These are phyloP conservation scores for Drosophila funebris DNA, from an alignment of 1,140 invertebrate species.

Conservation along the genomic window DNA sequence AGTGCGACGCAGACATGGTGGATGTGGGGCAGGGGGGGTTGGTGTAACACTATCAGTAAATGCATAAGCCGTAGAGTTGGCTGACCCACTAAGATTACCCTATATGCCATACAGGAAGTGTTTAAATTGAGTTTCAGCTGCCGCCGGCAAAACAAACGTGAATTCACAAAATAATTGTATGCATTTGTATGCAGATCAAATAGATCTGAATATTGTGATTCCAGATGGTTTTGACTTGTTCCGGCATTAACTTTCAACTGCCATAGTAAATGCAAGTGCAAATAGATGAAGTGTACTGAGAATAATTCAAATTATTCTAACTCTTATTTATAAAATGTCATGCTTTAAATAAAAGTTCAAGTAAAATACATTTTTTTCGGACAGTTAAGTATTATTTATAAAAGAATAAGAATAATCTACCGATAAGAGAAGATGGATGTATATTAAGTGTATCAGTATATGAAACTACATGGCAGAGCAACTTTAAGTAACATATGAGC, in stretches of 20 bases:
- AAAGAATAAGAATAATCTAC: too few species aligned
- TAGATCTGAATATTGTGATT: slow-evolving; percentile 1
- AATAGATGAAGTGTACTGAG: too few species aligned
- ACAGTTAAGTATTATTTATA: too few species aligned
- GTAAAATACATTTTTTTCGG: neutral
- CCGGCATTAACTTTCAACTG: neutral
- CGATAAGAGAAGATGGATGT: too few species aligned
- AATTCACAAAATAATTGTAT: neutral
- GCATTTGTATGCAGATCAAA: slow-evolving; percentile 20
- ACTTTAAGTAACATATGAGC: too few species aligned
- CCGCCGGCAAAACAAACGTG: slow-evolving; percentile 4
- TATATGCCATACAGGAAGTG: slow-evolving; percentile 1
- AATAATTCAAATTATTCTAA: too few species aligned
- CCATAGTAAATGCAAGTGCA: too few species aligned
- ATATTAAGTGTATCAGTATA: too few species aligned
- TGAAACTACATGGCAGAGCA: too few species aligned
- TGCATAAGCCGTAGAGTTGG: slow-evolving; percentile 23
- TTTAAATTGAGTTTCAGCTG: slow-evolving; percentile 35
- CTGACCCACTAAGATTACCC: slow-evolving; percentile 38
- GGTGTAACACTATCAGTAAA: neutral
- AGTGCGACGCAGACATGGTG: neutral
- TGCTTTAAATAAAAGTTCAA: too few species aligned
- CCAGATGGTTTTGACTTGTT: neutral
- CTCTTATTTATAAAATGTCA: too few species aligned
- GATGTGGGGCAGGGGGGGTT: neutral